Conservation (phyloP, 2,113 vertebrate genomes). For the Rutilus rutilus region DNA sequence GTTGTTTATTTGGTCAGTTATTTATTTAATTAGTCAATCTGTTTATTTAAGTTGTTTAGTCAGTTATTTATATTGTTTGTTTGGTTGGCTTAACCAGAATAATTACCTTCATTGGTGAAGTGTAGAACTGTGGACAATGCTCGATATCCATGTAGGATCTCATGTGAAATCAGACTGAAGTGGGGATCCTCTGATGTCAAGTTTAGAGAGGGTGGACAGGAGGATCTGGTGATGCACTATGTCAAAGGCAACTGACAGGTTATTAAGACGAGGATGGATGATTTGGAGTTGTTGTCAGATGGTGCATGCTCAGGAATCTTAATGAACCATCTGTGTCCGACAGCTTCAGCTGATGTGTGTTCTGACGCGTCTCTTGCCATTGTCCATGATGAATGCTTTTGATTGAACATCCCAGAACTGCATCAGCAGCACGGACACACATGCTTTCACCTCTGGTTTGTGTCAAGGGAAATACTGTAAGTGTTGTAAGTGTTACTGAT, state of each 20-base stretch:
- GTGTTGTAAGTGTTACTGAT: constrained; percentile 15
- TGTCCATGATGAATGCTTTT: background rate
- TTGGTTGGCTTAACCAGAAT: too few relatives aligned
- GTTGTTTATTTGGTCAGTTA: too few relatives aligned
- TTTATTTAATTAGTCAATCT: too few relatives aligned
- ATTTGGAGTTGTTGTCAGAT: background rate
- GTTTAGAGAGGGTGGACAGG: background rate
- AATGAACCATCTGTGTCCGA: constrained; percentile 1
- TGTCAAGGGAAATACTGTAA: background rate
- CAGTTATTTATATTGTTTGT: too few relatives aligned
- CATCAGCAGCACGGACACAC: background rate
- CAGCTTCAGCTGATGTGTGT: background rate
- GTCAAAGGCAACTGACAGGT: background rate
- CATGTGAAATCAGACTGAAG: too few relatives aligned
- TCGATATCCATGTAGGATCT: too few relatives aligned
- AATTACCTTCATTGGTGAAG: too few relatives aligned
- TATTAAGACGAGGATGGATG: background rate
- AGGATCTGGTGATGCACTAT: background rate
- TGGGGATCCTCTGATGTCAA: background rate
- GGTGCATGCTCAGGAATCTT: background rate
- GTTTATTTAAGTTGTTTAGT: too few relatives aligned
- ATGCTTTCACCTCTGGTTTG: background rate
- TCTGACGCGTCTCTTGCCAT: background rate
- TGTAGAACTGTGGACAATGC: too few relatives aligned
- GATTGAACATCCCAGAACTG: background rate